A percentile compares a stretch with the other conserved stretches of the same genome.
Conservation (phyloP, 2,113 vertebrate genomes). For the Laticauda colubrina region DNA sequence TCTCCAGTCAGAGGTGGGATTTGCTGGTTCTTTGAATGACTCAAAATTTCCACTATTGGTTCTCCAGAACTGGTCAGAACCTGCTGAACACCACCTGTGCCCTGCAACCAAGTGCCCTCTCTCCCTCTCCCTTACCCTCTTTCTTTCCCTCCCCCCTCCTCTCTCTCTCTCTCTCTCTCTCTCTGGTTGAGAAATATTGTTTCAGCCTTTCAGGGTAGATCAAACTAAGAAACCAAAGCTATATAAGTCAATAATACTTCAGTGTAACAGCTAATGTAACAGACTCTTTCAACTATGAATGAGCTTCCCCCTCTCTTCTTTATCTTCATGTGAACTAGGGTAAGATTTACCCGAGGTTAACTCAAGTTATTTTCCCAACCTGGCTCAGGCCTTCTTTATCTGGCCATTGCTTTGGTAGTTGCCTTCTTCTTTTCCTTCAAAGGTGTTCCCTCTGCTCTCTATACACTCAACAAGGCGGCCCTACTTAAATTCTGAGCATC, state of each 20-base stretch:
- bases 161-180: too few species aligned
- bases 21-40: too few species aligned
- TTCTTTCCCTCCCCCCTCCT: fast-evolving
- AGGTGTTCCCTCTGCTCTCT: background rate
- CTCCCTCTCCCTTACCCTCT: too few species aligned
- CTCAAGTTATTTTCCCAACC: background rate
- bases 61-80: too few species aligned
- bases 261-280: background rate
- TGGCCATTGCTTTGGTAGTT: background rate
- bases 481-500: background rate
- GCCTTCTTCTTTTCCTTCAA: background rate
- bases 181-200: background rate
- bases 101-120: too few species aligned
- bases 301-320: background rate
- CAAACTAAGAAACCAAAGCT: background rate
- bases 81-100: too few species aligned
- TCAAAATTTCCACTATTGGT: too few species aligned
- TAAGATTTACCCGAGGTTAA: background rate
- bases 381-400: background rate
- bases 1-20: too few species aligned
- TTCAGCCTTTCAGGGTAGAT: background rate
- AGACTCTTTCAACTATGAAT: background rate
- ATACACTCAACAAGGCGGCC: background rate
- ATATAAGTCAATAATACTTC: background rate
- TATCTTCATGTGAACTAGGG: background rate